Evolutionary conservation across 2,888 invertebrate genomes (phyloP), one percentile per base, ranked within the genome.

Genomic region (Tipula vernalis): DNA sequence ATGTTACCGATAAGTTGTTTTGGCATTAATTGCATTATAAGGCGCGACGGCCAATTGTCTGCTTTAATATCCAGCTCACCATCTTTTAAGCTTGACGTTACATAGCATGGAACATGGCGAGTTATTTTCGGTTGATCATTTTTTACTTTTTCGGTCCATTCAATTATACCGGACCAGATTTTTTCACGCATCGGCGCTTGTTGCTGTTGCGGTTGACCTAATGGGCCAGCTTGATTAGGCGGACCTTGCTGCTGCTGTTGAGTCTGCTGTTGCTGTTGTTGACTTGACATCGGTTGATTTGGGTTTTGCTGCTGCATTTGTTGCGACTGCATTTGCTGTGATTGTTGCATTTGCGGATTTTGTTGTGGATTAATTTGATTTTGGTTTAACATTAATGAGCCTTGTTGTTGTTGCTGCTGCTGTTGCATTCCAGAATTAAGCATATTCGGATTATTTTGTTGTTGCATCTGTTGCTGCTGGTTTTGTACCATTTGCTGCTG

Each of bases 21-120:
- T 0, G 98, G 98, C 95, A 98, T 97, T 88, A 98, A 91, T 91
- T 98, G 98, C 97, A 98, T 98, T 86, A 98, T 94, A 51, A 99
- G 91, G 90, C 97, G 98, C 88, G 94, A 94, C 0, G 98, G 98
- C 98, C 98, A 99, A 42, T 96, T 96, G 89, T 97, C 97, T 0
- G 98, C 97, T 92, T 97, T 97, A 87, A 98, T 93, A 91, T 98
- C 98, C 0, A 97, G 96, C 90, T 98, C 98, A 2, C 97, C 96
- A 89, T 97, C 97, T 89, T 96, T 92, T 90, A 93, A 87, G 91
- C 94, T 92, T 89, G 94, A 93, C 88, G 94, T 93, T 88, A 98
- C 95, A 90, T 96, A 94, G 92, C 97, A 96, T 1, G 95, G 95
- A 15, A 96, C 94, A 87, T 95, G 94, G 87, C 95, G 93, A 0